A percentile compares a stretch with the other conserved stretches of the same genome.
phyloP scores from a whole-genome alignment of 2,113 vertebrate species.

The Takifugu flavidus region DNA sequence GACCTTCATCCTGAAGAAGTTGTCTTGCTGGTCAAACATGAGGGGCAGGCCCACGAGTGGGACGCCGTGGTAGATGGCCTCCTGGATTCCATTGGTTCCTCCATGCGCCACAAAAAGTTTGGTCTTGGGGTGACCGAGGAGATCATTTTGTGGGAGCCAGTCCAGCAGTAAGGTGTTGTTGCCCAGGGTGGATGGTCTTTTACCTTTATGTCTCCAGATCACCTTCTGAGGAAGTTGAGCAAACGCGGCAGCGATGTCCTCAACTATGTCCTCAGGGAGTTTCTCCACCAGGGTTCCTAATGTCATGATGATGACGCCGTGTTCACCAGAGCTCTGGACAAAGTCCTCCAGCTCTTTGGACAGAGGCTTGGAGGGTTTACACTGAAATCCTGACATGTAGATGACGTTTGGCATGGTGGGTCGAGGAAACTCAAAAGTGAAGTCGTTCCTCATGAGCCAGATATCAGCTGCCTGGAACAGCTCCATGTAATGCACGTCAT shows the following conservation, averaged over 20 bases:
- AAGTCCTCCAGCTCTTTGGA: too few species aligned
- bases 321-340: constrained; percentile 51
- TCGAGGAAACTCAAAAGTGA: too few species aligned
- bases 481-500: constrained; percentile 57
- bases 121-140: constrained; percentile 62
- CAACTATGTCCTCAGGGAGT: constrained; percentile 46
- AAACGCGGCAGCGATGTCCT: constrained; percentile 53
- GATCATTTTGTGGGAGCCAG: constrained; percentile 65
- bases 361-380: too few species aligned
- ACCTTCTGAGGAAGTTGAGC: constrained; percentile 61
- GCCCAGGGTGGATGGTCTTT: constrained; percentile 48
- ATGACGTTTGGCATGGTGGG: too few species aligned
- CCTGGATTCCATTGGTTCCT: constrained; percentile 63
- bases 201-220: constrained; percentile 55
- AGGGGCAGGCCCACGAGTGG: constrained; percentile 58
- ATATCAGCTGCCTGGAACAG: neutral
- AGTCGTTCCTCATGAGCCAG: too few species aligned
- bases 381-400: too few species aligned
- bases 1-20: constrained; percentile 49
- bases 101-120: constrained; percentile 63
- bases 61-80: constrained; percentile 59
- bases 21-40: constrained; percentile 62
- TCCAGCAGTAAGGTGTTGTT: constrained; percentile 56
- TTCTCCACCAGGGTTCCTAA: constrained; percentile 52
- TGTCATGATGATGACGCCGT: constrained; percentile 60